Percentiles rank a stretch among this genome's conserved stretches.
Conservation (phyloP, 2,888 invertebrate species). For the Lycocerus yunnanus region DNA sequence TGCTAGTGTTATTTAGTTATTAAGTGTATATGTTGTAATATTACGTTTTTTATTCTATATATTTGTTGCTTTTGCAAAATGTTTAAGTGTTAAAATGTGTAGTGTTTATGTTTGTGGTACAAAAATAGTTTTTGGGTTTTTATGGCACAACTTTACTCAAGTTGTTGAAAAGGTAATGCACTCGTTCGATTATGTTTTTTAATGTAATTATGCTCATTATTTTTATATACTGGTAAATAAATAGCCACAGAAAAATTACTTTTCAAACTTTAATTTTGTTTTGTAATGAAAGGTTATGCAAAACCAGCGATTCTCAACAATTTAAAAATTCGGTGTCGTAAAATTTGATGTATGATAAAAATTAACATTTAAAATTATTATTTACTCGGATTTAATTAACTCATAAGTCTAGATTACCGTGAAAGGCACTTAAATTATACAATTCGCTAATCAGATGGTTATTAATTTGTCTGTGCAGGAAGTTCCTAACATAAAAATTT, state of each 20-base stretch:
- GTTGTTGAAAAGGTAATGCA: conserved; percentile 34
- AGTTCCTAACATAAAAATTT: not conserved
- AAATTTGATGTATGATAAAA: not conserved
- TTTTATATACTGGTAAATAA: not conserved
- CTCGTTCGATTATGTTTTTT: not conserved
- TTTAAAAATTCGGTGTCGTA: not conserved
- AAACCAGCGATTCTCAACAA: conserved; percentile 2
- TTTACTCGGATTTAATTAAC: not conserved
- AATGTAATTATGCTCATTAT: not conserved
- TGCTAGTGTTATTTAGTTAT: conserved; percentile 37
- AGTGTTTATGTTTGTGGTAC: conserved; percentile 42
- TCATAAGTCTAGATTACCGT: not conserved
- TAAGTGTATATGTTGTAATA: conserved; percentile 33
- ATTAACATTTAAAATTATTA: not conserved
- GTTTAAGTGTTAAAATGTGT: conserved; percentile 42
- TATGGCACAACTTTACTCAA: conserved; percentile 33
- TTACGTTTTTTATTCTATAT: conserved; percentile 28
- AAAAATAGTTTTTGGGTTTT: conserved; percentile 42
- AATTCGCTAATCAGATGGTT: not conserved
- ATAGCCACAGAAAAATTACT: conserved; percentile 19
- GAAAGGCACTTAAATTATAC: not conserved
- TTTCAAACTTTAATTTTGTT: conserved; percentile 36
- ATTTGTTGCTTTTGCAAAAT: conserved; percentile 35
- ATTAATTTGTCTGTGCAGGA: not conserved
- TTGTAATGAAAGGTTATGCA: conserved; percentile 38